These are phyloP conservation scores for Hermatobates lingyangjiaoensis DNA, from an alignment of 1,140 invertebrate genomes.

Conservation along the genomic window DNA sequence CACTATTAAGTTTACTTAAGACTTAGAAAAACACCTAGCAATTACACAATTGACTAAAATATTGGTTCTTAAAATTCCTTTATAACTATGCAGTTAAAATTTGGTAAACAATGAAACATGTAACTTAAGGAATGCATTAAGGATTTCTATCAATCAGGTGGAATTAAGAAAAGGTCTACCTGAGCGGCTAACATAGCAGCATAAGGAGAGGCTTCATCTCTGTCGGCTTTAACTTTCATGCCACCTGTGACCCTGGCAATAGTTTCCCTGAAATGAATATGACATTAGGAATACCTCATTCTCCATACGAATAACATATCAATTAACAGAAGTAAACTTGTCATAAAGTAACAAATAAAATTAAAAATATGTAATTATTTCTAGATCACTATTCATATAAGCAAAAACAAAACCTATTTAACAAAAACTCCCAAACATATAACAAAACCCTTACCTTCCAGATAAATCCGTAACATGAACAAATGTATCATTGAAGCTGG, in stretches of 20 bases:
- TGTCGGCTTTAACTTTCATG: conserved; percentile 99
- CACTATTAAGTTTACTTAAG: too few species aligned
- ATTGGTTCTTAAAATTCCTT: too few species aligned
- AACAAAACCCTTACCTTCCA: conserved; percentile 62
- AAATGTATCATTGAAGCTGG: conserved; percentile 99
- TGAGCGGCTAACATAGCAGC: conserved; percentile 99
- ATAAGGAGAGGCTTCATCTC: conserved; percentile 98
- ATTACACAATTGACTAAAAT: too few species aligned
- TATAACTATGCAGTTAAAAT: neutral
- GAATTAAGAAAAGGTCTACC: conserved; percentile 30
- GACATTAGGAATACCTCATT: too few species aligned
- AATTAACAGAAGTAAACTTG: neutral
- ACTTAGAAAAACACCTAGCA: too few species aligned
- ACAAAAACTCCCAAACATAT: neutral
- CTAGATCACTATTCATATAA: too few species aligned
- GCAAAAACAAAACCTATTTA: too few species aligned
- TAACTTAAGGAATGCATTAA: too few species aligned
- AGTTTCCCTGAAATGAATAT: conserved; percentile 69
- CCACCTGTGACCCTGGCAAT: conserved; percentile 96
- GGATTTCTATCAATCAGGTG: too few species aligned
- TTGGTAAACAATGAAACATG: too few species aligned
- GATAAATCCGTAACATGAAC: conserved; percentile 99
- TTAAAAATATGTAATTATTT: too few species aligned
- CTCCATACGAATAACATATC: too few species aligned
- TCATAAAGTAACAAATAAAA: neutral